Conservation (phyloP, 1,140 invertebrate species). For the Papilio dardanus region DNA sequence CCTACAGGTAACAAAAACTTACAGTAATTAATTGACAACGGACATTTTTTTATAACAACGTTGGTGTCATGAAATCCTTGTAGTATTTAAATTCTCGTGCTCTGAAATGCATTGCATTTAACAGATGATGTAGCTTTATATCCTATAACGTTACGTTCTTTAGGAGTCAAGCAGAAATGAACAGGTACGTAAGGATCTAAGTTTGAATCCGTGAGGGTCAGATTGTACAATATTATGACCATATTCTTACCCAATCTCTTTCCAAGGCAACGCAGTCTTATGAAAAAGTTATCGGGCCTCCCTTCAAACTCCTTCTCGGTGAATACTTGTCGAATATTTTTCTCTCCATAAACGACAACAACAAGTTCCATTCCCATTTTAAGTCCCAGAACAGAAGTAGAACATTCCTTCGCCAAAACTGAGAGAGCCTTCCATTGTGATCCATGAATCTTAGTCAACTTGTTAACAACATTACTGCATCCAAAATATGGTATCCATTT, state of each 20-base stretch:
- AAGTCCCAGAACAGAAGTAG: conserved; percentile 85
- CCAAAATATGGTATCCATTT: conserved; percentile 86
- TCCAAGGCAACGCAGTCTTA: conserved; percentile 87
- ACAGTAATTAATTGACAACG: too few species aligned
- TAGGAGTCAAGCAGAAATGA: too few species aligned
- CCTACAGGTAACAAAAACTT: conserved; percentile 58
- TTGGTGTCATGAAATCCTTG: too few species aligned
- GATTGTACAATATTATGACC: too few species aligned
- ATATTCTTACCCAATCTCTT: conserved; percentile 80
- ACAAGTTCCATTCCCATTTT: conserved; percentile 85
- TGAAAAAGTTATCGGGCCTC: conserved; percentile 89
- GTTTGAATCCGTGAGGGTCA: too few species aligned
- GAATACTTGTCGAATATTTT: conserved; percentile 84
- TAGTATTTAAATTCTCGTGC: too few species aligned
- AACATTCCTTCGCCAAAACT: conserved; percentile 84
- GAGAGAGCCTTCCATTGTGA: conserved; percentile 86
- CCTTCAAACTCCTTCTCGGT: conserved; percentile 86
- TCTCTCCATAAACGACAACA: conserved; percentile 84
- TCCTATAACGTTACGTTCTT: too few species aligned
- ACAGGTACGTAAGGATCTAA: too few species aligned
- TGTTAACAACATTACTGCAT: conserved; percentile 83
- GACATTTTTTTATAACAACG: too few species aligned
- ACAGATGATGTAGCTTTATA: too few species aligned
- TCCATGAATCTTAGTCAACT: conserved; percentile 80
- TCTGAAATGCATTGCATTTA: too few species aligned